phyloP scores from a whole-genome alignment of 2,888 invertebrate species.

The Lasioglossum calceatum region DNA sequence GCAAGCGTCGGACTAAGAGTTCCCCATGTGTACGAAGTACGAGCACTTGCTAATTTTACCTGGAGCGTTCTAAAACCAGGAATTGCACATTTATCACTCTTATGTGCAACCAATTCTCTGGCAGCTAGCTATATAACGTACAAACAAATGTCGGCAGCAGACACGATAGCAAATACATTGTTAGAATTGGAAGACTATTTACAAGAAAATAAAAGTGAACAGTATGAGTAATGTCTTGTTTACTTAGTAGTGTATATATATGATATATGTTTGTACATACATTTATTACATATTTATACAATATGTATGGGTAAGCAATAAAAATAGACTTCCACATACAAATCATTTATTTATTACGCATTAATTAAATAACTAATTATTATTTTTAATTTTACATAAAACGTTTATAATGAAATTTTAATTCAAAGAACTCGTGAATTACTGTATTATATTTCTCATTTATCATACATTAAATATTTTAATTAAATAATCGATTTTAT shows the following conservation, averaged over 20 bases:
- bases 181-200: not conserved
- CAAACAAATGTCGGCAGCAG: slow-evolving; percentile 85
- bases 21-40: slow-evolving; percentile 1
- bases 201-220: not conserved
- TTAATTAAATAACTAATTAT: not conserved
- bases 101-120: slow-evolving; percentile 85
- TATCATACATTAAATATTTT: not conserved
- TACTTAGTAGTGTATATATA: slow-evolving; percentile 4
- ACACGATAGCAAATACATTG: not conserved
- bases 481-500: not conserved
- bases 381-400: slow-evolving; percentile 1
- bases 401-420: not conserved
- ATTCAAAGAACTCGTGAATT: not conserved
- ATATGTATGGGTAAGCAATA: not conserved
- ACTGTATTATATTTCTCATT: not conserved
- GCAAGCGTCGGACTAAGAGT: slow-evolving; percentile 22
- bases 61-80: slow-evolving; percentile 35
- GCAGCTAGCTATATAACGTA: slow-evolving; percentile 87
- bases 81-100: fast-evolving
- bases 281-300: not conserved
- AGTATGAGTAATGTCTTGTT: not conserved
- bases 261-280: not conserved
- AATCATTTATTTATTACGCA: not conserved
- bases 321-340: not conserved
- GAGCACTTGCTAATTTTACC: slow-evolving; percentile 12